phyloP scores from a whole-genome alignment of 2,797 vertebrate genomes.

The Phalanger gymnotis region DNA sequence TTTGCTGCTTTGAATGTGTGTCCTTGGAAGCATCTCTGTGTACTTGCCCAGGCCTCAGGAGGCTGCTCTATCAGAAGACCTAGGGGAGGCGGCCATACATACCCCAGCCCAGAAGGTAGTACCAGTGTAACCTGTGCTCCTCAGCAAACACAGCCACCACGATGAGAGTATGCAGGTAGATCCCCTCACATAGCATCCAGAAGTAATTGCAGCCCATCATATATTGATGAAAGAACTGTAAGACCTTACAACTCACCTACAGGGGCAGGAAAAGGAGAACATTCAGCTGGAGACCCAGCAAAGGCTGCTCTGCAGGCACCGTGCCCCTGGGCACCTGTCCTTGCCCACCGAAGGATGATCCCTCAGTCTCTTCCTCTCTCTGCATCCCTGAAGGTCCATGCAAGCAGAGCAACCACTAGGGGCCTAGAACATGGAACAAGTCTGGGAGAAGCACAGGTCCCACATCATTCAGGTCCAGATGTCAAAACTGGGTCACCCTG shows the following conservation, averaged over 20 bases:
- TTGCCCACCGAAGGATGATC: too few species aligned
- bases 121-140: slow-evolving; percentile 95
- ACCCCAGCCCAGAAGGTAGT: slow-evolving; percentile 99
- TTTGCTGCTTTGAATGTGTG: too few species aligned
- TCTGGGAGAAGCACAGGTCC: not conserved
- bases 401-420: too few species aligned
- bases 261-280: slow-evolving; percentile 50
- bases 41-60: too few species aligned
- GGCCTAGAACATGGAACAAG: not conserved
- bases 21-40: not conserved
- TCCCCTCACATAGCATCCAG: slow-evolving; percentile 99
- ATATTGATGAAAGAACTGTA: slow-evolving; percentile 98
- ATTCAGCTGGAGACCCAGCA: not conserved
- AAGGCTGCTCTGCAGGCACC: not conserved
- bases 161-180: slow-evolving; percentile 97
- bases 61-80: not conserved
- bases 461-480: too few species aligned
- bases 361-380: too few species aligned
- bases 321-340: too few species aligned
- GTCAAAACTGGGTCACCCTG: too few species aligned
- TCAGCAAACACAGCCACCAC: slow-evolving; percentile 96
- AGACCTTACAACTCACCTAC: slow-evolving; percentile 94
- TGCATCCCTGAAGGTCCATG: too few species aligned
- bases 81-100: slow-evolving; percentile 77
- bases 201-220: slow-evolving; percentile 98